Conservation (phyloP, 2,888 invertebrate genomes). For the Metallyticus violacea region DNA sequence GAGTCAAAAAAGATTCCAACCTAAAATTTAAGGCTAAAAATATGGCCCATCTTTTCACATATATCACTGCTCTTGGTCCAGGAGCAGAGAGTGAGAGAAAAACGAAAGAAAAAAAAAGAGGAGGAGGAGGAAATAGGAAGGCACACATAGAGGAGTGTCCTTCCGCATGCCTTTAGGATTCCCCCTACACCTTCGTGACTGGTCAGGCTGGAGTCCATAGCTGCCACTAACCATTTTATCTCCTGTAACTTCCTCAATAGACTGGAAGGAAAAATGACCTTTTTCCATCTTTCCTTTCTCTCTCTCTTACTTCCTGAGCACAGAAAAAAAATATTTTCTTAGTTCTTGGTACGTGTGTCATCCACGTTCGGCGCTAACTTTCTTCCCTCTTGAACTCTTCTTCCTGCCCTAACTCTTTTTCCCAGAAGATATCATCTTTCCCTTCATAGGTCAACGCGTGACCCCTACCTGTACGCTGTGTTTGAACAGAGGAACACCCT, state of each 20-base stretch:
- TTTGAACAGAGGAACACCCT: too few relatives aligned
- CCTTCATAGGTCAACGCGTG: not conserved
- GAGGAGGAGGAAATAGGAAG: not conserved
- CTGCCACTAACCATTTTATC: constrained; percentile 34
- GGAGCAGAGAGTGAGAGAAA: too few relatives aligned
- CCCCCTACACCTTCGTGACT: not conserved
- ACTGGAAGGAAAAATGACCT: constrained; percentile 26
- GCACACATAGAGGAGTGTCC: not conserved
- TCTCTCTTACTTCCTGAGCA: constrained; percentile 17
- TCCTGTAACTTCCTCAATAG: constrained; percentile 32
- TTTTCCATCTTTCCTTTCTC: constrained; percentile 10
- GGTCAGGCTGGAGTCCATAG: constrained; percentile 18
- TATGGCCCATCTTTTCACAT: constrained; percentile 28
- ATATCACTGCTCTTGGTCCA: constrained; percentile 17
- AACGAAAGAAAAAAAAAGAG: too few relatives aligned
- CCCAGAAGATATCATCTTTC: constrained; percentile 16
- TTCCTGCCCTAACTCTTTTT: not conserved
- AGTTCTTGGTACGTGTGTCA: not conserved
- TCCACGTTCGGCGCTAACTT: not conserved
- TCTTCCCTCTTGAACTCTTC: not conserved
- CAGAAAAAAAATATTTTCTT: not conserved
- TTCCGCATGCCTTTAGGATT: not conserved
- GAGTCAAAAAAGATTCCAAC: constrained; percentile 14
- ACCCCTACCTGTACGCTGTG: not conserved
- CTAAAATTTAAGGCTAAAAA: constrained; percentile 29